These are phyloP conservation scores for Sipha flava DNA, from an alignment of 1,140 invertebrate species.

Conservation along the genomic window DNA sequence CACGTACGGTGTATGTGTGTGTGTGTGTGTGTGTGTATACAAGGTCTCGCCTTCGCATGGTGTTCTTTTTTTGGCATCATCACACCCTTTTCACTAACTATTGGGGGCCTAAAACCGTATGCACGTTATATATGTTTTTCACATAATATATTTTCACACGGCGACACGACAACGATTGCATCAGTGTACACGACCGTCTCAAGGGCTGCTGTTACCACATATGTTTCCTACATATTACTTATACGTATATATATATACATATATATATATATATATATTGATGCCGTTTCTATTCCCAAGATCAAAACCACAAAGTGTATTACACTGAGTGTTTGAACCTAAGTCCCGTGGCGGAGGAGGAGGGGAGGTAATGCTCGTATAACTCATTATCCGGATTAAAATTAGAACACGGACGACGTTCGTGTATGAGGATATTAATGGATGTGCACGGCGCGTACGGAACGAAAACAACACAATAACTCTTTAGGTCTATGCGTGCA, in stretches of 20 bases:
- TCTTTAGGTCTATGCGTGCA: no score
- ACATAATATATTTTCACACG: constrained; percentile 24
- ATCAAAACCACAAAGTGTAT: background rate
- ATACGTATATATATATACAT: background rate
- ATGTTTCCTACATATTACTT: constrained; percentile 18
- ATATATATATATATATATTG: no score
- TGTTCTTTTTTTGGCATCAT: constrained; percentile 24
- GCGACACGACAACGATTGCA: constrained; percentile 15
- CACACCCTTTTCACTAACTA: constrained; percentile 25
- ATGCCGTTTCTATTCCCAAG: background rate
- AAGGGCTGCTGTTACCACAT: constrained; percentile 22
- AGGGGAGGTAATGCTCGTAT: background rate
- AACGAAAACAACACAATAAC: background rate
- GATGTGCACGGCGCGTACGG: background rate
- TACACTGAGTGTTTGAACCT: background rate
- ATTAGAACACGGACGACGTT: background rate
- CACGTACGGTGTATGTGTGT: background rate
- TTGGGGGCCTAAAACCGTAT: constrained; percentile 18
- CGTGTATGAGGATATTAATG: background rate
- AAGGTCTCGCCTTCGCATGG: background rate
- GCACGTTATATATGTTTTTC: background rate
- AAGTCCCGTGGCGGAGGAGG: background rate
- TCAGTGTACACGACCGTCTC: background rate
- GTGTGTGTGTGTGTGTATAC: background rate
- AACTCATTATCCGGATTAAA: background rate